phyloP scores from a whole-genome alignment of 2,888 invertebrate genomes.

The Capitulum mitella region DNA sequence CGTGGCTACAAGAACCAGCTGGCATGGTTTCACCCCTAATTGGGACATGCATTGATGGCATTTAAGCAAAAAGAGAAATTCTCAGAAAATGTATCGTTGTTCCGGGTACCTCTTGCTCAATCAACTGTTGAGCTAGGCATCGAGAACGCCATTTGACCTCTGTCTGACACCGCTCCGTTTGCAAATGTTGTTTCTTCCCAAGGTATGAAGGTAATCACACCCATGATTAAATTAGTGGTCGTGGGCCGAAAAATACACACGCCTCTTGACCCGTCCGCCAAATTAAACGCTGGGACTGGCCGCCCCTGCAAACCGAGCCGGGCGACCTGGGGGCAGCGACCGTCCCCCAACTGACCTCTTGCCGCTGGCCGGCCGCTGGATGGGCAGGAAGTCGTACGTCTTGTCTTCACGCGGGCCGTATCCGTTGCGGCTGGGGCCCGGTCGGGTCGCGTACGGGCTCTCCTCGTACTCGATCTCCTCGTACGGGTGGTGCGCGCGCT shows the following conservation, averaged over 20 bases:
- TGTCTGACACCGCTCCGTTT: too few species aligned
- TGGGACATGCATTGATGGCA: background rate
- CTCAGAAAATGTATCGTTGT: too few species aligned
- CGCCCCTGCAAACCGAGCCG: background rate
- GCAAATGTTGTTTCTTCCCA: background rate
- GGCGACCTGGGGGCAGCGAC: background rate
- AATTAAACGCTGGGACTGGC: background rate
- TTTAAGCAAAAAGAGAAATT: background rate
- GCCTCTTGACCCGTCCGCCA: background rate
- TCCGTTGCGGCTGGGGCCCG: background rate
- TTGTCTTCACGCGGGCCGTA: background rate
- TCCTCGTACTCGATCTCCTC: conserved; percentile 22
- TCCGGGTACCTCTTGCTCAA: too few species aligned
- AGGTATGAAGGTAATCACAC: background rate
- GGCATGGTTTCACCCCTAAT: background rate
- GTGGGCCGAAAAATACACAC: background rate
- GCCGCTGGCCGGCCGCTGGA: background rate
- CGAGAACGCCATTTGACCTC: too few species aligned
- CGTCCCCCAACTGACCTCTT: background rate
- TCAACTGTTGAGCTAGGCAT: too few species aligned
- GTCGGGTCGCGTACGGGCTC: background rate
- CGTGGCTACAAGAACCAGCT: background rate
- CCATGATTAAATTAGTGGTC: background rate
- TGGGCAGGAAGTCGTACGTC: conserved; percentile 7
- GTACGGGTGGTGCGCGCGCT: conserved; percentile 14